Evolutionary conservation across 2,888 invertebrate species (phyloP), one percentile per base, ranked within the genome.

Genomic region (Epistrophella euchroma): DNA sequence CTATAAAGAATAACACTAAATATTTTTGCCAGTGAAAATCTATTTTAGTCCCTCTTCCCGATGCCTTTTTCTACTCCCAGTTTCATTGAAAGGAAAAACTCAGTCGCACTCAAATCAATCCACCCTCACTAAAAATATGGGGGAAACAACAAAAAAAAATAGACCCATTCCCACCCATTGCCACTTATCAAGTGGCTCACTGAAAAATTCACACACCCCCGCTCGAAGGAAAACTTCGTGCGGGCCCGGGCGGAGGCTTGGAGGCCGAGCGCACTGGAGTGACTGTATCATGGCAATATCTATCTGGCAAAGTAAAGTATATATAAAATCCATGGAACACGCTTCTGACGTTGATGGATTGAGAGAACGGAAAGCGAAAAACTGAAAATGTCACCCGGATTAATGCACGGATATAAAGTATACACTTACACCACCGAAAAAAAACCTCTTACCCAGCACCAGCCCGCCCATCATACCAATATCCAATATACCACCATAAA

Each of bases 361-460:
- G 88, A 83, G 77, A 88, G 88, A 89, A 89, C 88, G 88, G 89
- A 88, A 89, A 89, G 88, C 89, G 89, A 89, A 89, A 89, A 89
- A 89, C 89, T 89, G 89, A 89, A 89, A 89, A 89, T 89, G 89
- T 89, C 89, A 89, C 89, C 89, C 89, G 89, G 89, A 89, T 89
- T 89, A 89, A 89, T 89, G 89, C 88, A 89, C 87, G 88, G 88
- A 89, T 88, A 89, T 89, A 89, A 89, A 89, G 88, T 89, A 88
- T 88, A 89, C 88, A 89, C 89, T 88, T 88, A 88, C 82, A 89
- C 81, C 71, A 81, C 45, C 71, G 6, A 50, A 50, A 40, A 71
- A 66, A 81, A 66, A 74, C 81, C 80, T 52, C 45, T 37, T 32
- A 43, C 56, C 37, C 55, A 56, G 25, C 25, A 4, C 2, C 35